Evolutionary conservation across 2,113 vertebrate species (phyloP), one percentile per base, ranked within the genome.

Genomic region (Gambusia holbrooki): DNA sequence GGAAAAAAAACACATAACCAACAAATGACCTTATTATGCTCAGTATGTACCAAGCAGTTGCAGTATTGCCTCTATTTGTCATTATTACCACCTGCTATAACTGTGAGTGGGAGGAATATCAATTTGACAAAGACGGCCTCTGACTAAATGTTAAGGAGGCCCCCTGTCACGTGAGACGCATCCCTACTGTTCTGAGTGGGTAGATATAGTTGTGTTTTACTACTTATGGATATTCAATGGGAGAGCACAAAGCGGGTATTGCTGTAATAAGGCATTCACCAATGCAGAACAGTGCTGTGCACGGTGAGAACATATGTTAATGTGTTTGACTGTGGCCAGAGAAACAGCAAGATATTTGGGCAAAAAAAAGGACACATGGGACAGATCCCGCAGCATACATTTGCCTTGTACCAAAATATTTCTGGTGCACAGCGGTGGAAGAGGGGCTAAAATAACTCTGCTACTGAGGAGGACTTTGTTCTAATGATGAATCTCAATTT

Each of bases 291-390:
- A 87, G 83, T 88, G 82, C 90, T 86, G 86, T 87, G 89, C 90
- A 58, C 90, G 88, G 89, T 76, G 86, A 92, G 92, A 93, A 90
- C 93, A 94, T 94, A 94, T 94, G 94, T 92, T 94, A 92, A 91
- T 92, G 87, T 75, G 75, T 80, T 91, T 90, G 90, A 89, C 86
- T 86, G 86, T 88, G 84, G 92, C 93, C 92, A 92, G 86, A 87
- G 87, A 92, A 92, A 90, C 94, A 93, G 93, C 84, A 69, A 90
- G 93, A 88, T 90, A 76, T 88, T 91, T 86, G 74, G 86, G 62
- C 77, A 84, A 37, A 81, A 71, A 72, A 72, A 76, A 83, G 82
- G 80, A 40, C 82, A 77, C 71, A 78, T 81, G 84, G 83, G 84
- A 83, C 79, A 63, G 80, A 80, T 88, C 89, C 87, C 79, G 84